Evolutionary conservation across 2,888 invertebrate genomes (phyloP).

Genomic region (Platypus cylindrus): DNA sequence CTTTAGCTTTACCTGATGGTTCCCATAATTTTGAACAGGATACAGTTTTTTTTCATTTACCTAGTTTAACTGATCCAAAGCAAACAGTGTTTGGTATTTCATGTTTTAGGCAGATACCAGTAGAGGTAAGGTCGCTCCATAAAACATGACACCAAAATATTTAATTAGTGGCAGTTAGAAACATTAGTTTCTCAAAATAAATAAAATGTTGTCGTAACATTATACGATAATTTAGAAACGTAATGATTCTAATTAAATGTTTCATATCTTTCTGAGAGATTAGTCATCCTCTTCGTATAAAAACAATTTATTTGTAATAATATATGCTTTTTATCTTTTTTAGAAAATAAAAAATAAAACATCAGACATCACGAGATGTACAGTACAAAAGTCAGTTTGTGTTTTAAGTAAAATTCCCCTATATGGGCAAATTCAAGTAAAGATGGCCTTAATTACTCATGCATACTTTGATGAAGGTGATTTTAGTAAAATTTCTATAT

Average conservation of each 20-base stretch:
- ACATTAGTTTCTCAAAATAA: too few species aligned
- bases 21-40: slow-evolving; percentile 94
- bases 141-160: too few species aligned
- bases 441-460: slow-evolving; percentile 90
- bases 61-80: slow-evolving; percentile 70
- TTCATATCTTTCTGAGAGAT: slow-evolving; percentile 17
- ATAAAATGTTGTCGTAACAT: too few species aligned
- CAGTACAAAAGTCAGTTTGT: slow-evolving; percentile 97
- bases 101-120: slow-evolving; percentile 94
- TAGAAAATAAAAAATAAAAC: slow-evolving; percentile 85
- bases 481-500: slow-evolving; percentile 73
- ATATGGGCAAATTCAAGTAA: slow-evolving; percentile 89
- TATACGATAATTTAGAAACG: too few species aligned
- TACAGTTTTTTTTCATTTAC: slow-evolving; percentile 91
- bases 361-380: slow-evolving; percentile 91
- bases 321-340: too few species aligned
- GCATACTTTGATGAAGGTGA: slow-evolving; percentile 95
- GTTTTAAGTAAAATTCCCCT: slow-evolving; percentile 82
- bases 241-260: not conserved
- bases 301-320: not conserved
- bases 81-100: slow-evolving; percentile 91
- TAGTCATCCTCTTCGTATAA: not conserved
- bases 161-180: too few species aligned
- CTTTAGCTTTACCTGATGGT: slow-evolving; percentile 92
- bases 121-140: slow-evolving; percentile 78